Evolutionary conservation across 64 coral and sea anemone species (phyloP).

Genomic region (Porites australiensis): DNA sequence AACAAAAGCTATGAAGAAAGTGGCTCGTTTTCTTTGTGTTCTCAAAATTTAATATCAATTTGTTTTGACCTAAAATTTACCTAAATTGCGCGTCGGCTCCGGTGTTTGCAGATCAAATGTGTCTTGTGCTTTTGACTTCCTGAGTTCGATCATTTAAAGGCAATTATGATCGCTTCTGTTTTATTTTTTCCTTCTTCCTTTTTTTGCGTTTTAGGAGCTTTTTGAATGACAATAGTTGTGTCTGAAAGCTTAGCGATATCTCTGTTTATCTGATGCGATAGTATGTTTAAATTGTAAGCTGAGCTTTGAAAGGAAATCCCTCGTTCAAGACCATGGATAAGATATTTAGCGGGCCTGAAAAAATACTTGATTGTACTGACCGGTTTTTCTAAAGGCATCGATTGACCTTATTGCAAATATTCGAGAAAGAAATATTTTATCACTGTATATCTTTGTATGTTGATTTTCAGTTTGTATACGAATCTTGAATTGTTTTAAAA

Average conservation of each 20-base stretch:
- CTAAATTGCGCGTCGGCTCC: neutral
- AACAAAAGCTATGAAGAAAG: neutral
- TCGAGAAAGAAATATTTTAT: neutral
- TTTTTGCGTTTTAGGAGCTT: too few species aligned
- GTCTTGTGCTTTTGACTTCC: neutral
- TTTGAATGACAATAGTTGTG: too few species aligned
- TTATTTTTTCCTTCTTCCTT: neutral
- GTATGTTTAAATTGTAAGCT: too few species aligned
- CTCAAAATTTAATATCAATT: neutral
- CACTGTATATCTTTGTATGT: neutral
- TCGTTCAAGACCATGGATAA: too few species aligned
- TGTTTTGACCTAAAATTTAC: constrained; percentile 19
- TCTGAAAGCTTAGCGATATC: too few species aligned
- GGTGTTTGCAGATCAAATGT: neutral
- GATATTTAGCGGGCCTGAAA: too few species aligned
- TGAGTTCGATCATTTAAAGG: neutral
- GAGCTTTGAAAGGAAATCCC: neutral
- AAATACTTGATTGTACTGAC: too few species aligned
- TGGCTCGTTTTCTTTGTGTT: neutral
- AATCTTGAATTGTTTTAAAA: neutral
- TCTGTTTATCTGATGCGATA: too few species aligned
- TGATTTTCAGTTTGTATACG: neutral
- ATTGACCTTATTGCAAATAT: too few species aligned
- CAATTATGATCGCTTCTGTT: neutral
- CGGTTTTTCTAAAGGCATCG: too few species aligned